These are phyloP conservation scores for Elysia crispata DNA, from an alignment of 2,888 invertebrate species.

Conservation along the genomic window DNA sequence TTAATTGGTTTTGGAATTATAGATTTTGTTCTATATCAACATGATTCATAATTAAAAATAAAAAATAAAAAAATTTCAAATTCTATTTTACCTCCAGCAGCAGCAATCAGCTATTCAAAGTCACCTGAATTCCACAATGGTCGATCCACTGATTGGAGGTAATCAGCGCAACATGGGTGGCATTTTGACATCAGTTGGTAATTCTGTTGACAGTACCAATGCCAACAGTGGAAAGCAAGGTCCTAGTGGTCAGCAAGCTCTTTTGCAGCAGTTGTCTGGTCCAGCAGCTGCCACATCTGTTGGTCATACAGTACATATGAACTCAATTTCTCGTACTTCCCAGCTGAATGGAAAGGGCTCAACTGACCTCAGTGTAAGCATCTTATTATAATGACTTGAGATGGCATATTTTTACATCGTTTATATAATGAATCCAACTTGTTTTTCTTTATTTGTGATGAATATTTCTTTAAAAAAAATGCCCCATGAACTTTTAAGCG, in stretches of 20 bases:
- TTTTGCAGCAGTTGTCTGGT: conserved; percentile 42
- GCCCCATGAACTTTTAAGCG: no score
- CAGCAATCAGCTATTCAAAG: conserved; percentile 43
- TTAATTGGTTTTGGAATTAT: no score
- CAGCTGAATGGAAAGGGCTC: conserved; percentile 42
- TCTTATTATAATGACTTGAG: neutral
- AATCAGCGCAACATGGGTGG: conserved; percentile 38
- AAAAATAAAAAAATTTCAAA: no score
- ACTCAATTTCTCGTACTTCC: conserved; percentile 33
- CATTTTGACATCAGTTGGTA: conserved; percentile 5
- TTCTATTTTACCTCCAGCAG: no score
- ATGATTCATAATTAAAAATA: no score
- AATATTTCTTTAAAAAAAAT: no score
- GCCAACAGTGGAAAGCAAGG: conserved; percentile 26
- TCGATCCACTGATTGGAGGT: neutral
- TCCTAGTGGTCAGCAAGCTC: conserved; percentile 35
- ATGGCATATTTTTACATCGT: no score
- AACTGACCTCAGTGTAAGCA: conserved; percentile 44
- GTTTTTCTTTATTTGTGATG: no score
- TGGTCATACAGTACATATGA: conserved; percentile 26
- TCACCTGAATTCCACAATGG: conserved; percentile 38
- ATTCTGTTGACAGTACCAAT: conserved; percentile 17
- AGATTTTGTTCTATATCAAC: no score
- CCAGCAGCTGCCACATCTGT: conserved; percentile 23
- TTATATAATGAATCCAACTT: no score